phyloP scores from a whole-genome alignment of 2,888 invertebrate species.

The Deroplatys truncata region DNA sequence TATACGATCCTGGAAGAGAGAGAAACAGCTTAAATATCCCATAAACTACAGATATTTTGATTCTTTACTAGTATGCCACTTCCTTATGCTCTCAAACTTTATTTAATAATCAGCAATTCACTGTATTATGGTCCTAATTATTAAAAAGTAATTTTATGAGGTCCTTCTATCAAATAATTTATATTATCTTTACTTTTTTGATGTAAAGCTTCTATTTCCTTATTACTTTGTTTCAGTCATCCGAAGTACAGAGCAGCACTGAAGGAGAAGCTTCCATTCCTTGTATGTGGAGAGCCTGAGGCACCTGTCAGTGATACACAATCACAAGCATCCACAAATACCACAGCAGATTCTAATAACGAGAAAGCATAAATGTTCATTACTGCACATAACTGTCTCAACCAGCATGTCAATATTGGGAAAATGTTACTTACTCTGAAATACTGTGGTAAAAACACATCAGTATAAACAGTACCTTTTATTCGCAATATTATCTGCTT shows the following conservation, averaged over 20 bases:
- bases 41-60: too few species aligned
- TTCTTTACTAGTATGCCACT: too few species aligned
- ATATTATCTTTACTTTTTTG: too few species aligned
- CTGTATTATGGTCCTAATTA: too few species aligned
- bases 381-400: neutral
- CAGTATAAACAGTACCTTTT: neutral
- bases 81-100: too few species aligned
- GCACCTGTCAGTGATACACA: conserved; percentile 50
- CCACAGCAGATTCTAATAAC: conserved; percentile 35
- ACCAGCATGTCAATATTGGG: neutral
- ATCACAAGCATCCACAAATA: conserved; percentile 65
- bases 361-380: conserved; percentile 5
- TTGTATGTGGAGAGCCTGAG: conserved; percentile 57
- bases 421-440: neutral
- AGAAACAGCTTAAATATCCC: too few species aligned
- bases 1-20: too few species aligned
- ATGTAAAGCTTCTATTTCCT: neutral
- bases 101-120: too few species aligned
- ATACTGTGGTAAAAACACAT: neutral
- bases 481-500: neutral
- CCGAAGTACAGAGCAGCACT: conserved; percentile 75
- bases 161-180: too few species aligned
- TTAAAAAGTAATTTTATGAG: too few species aligned
- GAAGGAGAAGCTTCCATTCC: conserved; percentile 70
- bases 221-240: conserved; percentile 52